Evolutionary conservation across 2,888 invertebrate species (phyloP), one percentile per base, ranked within the genome.

Genomic region (Hymenopus coronatus): DNA sequence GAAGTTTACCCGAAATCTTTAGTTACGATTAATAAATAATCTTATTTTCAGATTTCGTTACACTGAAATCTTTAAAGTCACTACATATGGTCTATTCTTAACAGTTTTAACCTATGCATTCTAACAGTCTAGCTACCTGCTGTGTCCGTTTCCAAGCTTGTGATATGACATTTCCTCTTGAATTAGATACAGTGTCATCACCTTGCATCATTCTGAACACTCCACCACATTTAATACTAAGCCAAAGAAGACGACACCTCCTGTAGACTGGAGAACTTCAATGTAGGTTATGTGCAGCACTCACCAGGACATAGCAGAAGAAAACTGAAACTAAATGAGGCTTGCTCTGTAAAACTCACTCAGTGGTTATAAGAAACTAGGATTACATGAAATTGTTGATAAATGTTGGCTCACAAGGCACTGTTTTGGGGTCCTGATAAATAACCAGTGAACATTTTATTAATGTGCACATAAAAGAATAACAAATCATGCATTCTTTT

Each of bases 101-200:
- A 1, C 6, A 40, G 12, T 1, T 40, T 40, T 40, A 40, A 40
- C 40, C 40, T 40, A 3, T 40, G 12, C 54, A 70, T 20, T n/a
- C 54, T 70, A 70, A 70, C 54, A 70, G 14, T 1, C 25, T 30
- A 28, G 1, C 33, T 93, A 96, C 96, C 95, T 96, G 96, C 92
- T 95, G 96, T 93, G 96, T 92, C 93, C 96, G 95, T 88, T 94
- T 95, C 94, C 95, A 95, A 91, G 95, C 94, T 94, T 96, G 96
- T 91, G 95, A 95, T 92, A 96, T 92, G 91, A 95, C 94, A 93
- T 95, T 95, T 94, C 94, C 95, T 93, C 95, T 95, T 91, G 93
- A 93, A 91, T 93, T 93, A 92, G 96, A 94, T 92, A 94, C 93
- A 93, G 96, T 94, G 94, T 96, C 96, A 93, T 96, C 96, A 93